A percentile compares a stretch with the other conserved stretches of the same genome.
Conservation (phyloP, 2,113 vertebrate species). For the Gymnogyps californianus region DNA sequence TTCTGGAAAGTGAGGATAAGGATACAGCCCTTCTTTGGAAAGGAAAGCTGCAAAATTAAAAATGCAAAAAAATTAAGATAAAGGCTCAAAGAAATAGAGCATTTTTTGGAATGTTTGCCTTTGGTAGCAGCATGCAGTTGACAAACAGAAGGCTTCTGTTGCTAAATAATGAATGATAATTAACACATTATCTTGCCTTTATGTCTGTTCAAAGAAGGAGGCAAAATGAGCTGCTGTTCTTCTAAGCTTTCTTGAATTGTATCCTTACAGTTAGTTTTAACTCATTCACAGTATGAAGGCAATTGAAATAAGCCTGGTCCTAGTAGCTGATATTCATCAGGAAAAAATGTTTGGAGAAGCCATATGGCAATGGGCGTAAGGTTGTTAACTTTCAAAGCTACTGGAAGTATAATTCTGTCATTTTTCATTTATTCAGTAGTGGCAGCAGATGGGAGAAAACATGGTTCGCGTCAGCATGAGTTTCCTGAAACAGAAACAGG, state of each 20-base stretch:
- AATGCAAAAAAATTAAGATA: neutral
- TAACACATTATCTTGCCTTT: slow-evolving; percentile 62
- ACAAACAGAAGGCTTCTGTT: slow-evolving; percentile 67
- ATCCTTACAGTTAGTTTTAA: slow-evolving; percentile 30
- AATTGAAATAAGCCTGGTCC: slow-evolving; percentile 46
- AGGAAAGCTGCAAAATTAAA: slow-evolving; percentile 27
- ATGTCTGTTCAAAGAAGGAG: slow-evolving; percentile 46
- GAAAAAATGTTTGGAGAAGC: slow-evolving; percentile 59
- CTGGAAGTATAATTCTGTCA: slow-evolving; percentile 70
- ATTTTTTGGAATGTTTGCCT: slow-evolving; percentile 31
- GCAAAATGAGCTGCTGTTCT: slow-evolving; percentile 51
- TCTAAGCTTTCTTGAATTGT: slow-evolving; percentile 41
- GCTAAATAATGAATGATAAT: slow-evolving; percentile 67
- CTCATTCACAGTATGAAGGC: slow-evolving; percentile 52
- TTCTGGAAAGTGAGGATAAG: neutral
- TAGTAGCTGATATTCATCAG: slow-evolving; percentile 58
- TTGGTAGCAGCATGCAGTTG: slow-evolving; percentile 34
- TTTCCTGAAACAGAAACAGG: slow-evolving; percentile 66
- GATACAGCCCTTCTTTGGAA: neutral
- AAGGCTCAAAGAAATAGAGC: neutral
- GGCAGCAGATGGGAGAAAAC: slow-evolving; percentile 68
- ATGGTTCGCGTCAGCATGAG: slow-evolving; percentile 66
- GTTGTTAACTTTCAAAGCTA: slow-evolving; percentile 68
- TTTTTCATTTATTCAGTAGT: slow-evolving; percentile 69
- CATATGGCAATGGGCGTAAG: slow-evolving; percentile 66